Base-by-base conservation (phyloP, 1,140 invertebrate genomes). In the Palaemon carinicauda region DNA sequence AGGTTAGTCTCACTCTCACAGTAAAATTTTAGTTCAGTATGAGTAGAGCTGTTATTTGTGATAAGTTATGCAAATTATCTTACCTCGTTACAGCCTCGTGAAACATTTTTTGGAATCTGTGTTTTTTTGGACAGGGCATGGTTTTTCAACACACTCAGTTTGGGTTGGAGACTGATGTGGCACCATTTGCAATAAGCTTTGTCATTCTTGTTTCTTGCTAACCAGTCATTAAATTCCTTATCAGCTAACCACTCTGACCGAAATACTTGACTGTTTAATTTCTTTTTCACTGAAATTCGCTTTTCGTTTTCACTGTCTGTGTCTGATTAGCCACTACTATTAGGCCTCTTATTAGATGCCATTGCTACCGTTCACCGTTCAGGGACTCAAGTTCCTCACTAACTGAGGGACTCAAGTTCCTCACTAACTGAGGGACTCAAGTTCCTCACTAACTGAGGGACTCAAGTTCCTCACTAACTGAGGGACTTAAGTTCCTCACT, bases 141-240 rank as follows among this genome's bases (percentile, higher is more conserved):
- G 73, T n/a, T 10, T 33, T 31, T n/a, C 73, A 74, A 31, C 19
- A 74, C 73, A 74, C 17, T 29, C 19, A 74, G 31, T 29, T 29
- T 74, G 4, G 21, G 24, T 31, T 74, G 27, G 21, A 29, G 19
- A 27, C 19, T 29, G 41, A 31, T 33, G 41, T 74, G 27, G 73
- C 73, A 74, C n/a, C 27, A 29, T 31, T 74, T 74, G 41, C 73
- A 65, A 74, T 29, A 74, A 29, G 73, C 73, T 29, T 74, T 74
- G 73, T 74, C 73, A 19, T 33, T 74, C 73, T 33, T 74, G 73
- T 74, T 31, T 31, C 31, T 74, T 17, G 31, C 41, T 31, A 74
- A 31, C 7, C 73, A 74, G 41, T 31, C n/a, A n/a, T 74, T 74
- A 24, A 74, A 29, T 74, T 74, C 73, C 21, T n/a, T 17, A 74